A percentile compares a stretch with the other conserved stretches of the same genome.
Evolutionary conservation across 2,113 vertebrate genomes (phyloP).

Genomic region (Hemichromis elongatus): DNA sequence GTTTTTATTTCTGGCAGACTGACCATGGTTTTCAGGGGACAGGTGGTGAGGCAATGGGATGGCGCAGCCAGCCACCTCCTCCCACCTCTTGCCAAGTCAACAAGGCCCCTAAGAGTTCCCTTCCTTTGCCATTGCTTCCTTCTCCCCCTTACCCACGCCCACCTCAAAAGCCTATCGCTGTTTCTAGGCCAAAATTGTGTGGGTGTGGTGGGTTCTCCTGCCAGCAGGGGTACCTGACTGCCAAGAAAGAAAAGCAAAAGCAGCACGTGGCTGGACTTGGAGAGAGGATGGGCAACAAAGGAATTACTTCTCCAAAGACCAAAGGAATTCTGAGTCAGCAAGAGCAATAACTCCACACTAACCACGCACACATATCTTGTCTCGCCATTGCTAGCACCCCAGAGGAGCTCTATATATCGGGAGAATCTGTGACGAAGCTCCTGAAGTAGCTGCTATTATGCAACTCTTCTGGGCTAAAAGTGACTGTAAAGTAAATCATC

Average conservation of each 20-base stretch:
- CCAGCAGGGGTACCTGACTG: slow-evolving; percentile 45
- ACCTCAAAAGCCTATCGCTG: slow-evolving; percentile 26
- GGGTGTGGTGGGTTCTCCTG: slow-evolving; percentile 53
- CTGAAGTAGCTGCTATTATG: slow-evolving; percentile 58
- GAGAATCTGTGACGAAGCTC: slow-evolving; percentile 41
- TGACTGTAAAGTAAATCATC: slow-evolving; percentile 67
- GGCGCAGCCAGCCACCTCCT: slow-evolving; percentile 56
- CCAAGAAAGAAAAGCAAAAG: slow-evolving; percentile 45
- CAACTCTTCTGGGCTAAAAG: slow-evolving; percentile 60
- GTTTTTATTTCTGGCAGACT: slow-evolving; percentile 31
- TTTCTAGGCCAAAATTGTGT: slow-evolving; percentile 51
- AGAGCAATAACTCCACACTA: slow-evolving; percentile 16
- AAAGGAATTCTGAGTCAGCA: slow-evolving; percentile 67
- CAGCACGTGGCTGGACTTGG: neutral
- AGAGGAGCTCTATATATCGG: slow-evolving; percentile 35
- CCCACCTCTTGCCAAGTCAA: slow-evolving; percentile 60
- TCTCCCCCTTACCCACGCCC: slow-evolving; percentile 15
- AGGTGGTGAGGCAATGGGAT: slow-evolving; percentile 70
- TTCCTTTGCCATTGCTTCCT: slow-evolving; percentile 19
- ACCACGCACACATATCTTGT: slow-evolving; percentile 14
- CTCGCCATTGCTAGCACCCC: slow-evolving; percentile 15
- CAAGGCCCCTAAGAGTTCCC: slow-evolving; percentile 34
- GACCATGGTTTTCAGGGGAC: slow-evolving; percentile 44
- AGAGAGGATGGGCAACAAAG: slow-evolving; percentile 41
- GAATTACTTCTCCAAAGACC: slow-evolving; percentile 40